phyloP scores from a whole-genome alignment of 2,888 invertebrate genomes.

The Trisateles emortualis region DNA sequence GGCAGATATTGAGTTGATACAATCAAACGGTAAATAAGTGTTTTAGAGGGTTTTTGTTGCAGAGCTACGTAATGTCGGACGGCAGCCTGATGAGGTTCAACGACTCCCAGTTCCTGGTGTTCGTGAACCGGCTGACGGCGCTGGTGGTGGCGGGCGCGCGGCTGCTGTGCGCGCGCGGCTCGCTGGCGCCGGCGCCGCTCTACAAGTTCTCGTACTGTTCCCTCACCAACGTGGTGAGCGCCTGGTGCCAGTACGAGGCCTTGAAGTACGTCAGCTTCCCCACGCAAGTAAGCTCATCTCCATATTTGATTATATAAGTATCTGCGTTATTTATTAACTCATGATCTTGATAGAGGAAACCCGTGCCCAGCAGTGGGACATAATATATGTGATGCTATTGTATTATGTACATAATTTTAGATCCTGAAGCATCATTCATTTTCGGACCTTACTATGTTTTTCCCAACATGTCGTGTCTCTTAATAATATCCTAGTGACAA shows the following conservation, averaged over 20 bases:
- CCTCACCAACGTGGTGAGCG: conserved; percentile 98
- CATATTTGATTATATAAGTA: too few relatives aligned
- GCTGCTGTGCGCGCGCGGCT: conserved; percentile 85
- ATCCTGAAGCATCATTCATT: too few relatives aligned
- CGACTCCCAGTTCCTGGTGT: conserved; percentile 98
- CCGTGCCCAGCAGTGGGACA: conserved; percentile 9
- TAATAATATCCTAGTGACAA: too few relatives aligned
- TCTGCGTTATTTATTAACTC: too few relatives aligned
- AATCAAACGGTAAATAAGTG: too few relatives aligned
- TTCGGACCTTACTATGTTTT: too few relatives aligned
- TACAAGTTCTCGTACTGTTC: conserved; percentile 98
- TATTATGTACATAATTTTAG: too few relatives aligned
- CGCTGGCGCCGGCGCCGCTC: conserved; percentile 93
- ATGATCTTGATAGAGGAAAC: too few relatives aligned
- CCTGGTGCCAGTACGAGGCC: conserved; percentile 99
- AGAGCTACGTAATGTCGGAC: conserved; percentile 89
- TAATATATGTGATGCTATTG: too few relatives aligned
- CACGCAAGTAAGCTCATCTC: conserved; percentile 94
- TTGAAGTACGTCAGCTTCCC: conserved; percentile 99
- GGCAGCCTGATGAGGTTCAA: conserved; percentile 91
- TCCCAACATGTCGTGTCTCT: too few relatives aligned
- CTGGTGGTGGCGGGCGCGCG: conserved; percentile 87
- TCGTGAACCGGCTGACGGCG: conserved; percentile 97
- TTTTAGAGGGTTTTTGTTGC: conserved; percentile 39
- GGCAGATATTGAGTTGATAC: too few relatives aligned